phyloP scores from a whole-genome alignment of 2,113 vertebrate genomes.

The Plectropomus leopardus region DNA sequence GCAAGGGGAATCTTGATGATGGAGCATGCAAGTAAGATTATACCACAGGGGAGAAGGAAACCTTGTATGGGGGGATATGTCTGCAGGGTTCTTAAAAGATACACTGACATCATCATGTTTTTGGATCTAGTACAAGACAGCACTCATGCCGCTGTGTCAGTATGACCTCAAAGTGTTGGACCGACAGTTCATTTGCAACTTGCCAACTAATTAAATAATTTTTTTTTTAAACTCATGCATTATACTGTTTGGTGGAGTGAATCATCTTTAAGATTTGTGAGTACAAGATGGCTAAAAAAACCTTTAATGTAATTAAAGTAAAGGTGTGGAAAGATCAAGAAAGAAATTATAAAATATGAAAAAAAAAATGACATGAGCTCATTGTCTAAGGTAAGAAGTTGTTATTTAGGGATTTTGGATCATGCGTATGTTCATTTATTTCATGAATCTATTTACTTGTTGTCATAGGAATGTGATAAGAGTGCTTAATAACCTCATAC shows the following conservation, averaged over 20 bases:
- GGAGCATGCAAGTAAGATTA: background rate
- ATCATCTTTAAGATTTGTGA: background rate
- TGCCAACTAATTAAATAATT: slow-evolving; percentile 1
- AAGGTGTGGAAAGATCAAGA: background rate
- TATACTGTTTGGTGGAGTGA: background rate
- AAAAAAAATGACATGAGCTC: background rate
- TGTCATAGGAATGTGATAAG: slow-evolving; percentile 2
- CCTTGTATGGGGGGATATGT: too few species aligned
- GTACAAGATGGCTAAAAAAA: background rate
- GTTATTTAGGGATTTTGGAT: background rate
- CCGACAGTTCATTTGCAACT: background rate
- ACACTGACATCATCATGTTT: background rate
- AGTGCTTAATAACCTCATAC: slow-evolving; percentile 33
- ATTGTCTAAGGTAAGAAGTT: background rate
- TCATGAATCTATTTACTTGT: slow-evolving; percentile 22
- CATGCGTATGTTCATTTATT: background rate
- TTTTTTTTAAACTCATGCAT: too few species aligned
- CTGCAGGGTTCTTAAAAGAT: background rate
- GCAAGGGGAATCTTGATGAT: background rate
- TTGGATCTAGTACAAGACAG: background rate
- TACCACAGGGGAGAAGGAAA: background rate
- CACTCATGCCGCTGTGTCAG: background rate
- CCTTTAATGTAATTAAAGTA: slow-evolving; percentile 5
- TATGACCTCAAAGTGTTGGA: background rate
- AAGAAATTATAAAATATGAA: background rate